These are phyloP conservation scores for Leptinotarsa lineolata DNA, from an alignment of 1,140 invertebrate species.

Conservation along the genomic window DNA sequence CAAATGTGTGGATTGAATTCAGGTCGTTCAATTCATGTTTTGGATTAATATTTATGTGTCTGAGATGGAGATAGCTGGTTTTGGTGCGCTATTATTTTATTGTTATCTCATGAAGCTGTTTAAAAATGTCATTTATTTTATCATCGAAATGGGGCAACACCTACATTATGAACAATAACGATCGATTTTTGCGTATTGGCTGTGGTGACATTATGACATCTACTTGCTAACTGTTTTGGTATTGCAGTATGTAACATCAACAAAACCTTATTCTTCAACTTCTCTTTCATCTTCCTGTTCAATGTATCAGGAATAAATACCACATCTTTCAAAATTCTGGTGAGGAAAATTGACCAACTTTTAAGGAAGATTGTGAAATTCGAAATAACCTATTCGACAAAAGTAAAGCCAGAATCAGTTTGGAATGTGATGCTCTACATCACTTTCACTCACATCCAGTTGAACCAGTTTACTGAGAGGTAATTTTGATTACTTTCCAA, in stretches of 20 bases:
- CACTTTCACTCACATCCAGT: too few species aligned
- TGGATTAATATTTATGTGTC: conserved; percentile 4
- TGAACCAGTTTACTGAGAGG: too few species aligned
- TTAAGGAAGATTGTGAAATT: too few species aligned
- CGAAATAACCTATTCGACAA: too few species aligned
- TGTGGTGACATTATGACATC: background rate
- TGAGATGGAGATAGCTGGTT: conserved; percentile 14
- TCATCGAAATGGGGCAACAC: background rate
- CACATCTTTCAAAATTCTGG: too few species aligned
- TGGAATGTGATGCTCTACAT: too few species aligned
- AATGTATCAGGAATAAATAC: too few species aligned
- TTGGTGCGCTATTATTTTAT: background rate
- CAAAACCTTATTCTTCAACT: too few species aligned
- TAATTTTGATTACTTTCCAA: too few species aligned
- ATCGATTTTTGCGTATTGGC: background rate
- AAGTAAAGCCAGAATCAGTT: too few species aligned
- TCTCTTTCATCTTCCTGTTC: too few species aligned
- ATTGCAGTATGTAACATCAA: background rate
- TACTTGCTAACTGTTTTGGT: background rate
- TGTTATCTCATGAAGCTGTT: conserved; percentile 2
- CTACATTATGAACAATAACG: background rate
- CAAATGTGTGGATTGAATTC: conserved; percentile 16
- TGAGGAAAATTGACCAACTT: too few species aligned
- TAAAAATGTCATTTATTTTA: background rate
- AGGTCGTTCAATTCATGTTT: conserved; percentile 18